Base-by-base conservation (phyloP, 2,888 invertebrate species). In the Herminia tarsipennalis region DNA sequence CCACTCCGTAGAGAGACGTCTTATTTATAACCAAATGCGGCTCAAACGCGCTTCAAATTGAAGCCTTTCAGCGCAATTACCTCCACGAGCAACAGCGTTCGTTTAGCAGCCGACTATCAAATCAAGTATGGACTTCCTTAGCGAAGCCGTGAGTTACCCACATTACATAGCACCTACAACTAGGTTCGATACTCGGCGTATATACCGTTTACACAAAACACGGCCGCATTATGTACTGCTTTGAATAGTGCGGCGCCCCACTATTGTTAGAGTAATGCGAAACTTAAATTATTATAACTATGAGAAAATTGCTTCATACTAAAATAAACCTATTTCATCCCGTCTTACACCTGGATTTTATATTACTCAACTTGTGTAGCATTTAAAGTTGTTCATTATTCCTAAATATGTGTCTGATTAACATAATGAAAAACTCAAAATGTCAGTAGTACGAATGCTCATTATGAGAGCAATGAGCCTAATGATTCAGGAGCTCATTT, bases 51-150 rank as follows among this genome's bases (percentile, higher is more conserved):
- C 67, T 71, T 80, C 74, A 88, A 90, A 90, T 89, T 88, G 88
- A 82, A 77, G 85, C 83, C 81, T 88, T 88, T 89, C 88, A 86
- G 73, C 81, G 78, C 85, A 88, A 86, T 88, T 84, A 84, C 83
- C 77, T 71, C 63, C 70, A 73, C 81, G 59, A 79, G 73, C 78
- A 70, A 75, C 68, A 63, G 65, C 70, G 69, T 75, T 76, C 81
- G 81, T 80, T 86, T 84, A 86, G 79, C 81, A 81, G 78, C 77
- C 76, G 61, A 73, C 81, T 78, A 86, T 86, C 79, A 78, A 77
- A 79, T 78, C 76, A 78, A 80, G 72, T 76, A 76, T 71, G 65
- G 70, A 73, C 74, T 74, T 70, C 71, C 62, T 69, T 70, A 54
- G 53, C 58, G 53, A 70, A 73, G 72, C 64, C 65, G 65, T 65